phyloP scores from a whole-genome alignment of 1,140 invertebrate species.

The Drosophila serrata region DNA sequence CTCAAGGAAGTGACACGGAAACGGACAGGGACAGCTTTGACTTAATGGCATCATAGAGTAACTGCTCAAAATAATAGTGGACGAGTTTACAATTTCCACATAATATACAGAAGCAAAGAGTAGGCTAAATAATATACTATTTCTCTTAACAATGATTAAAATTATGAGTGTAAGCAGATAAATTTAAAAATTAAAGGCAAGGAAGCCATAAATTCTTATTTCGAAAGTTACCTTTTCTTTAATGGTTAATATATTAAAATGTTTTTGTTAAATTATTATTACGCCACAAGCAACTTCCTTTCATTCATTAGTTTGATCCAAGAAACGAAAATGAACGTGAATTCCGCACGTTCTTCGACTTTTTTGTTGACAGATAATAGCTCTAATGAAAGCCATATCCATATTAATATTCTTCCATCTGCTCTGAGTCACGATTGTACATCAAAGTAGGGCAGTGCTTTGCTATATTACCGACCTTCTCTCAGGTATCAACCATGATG shows the following conservation, averaged over 20 bases:
- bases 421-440: conserved; percentile 24
- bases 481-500: not conserved
- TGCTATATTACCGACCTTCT: conserved; percentile 8
- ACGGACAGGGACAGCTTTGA: not conserved
- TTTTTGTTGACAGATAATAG: conserved; percentile 27
- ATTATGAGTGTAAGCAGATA: no score
- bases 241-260: not conserved
- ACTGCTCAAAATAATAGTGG: conserved; percentile 31
- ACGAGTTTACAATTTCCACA: not conserved
- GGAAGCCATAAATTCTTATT: not conserved
- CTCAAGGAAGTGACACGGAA: conserved; percentile 31
- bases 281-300: not conserved
- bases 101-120: not conserved
- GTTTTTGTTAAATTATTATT: not conserved
- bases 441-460: conserved; percentile 13
- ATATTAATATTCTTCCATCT: not conserved
- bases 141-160: not conserved
- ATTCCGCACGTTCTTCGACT: conserved; percentile 12
- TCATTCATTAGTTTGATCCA: not conserved
- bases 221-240: not conserved
- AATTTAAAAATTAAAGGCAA: not conserved
- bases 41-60: not conserved
- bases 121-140: not conserved
- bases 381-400: conserved; percentile 11
- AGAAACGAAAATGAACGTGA: not conserved